Evolutionary conservation across 2,113 vertebrate genomes (phyloP).

Genomic region (Macrotis lagotis): DNA sequence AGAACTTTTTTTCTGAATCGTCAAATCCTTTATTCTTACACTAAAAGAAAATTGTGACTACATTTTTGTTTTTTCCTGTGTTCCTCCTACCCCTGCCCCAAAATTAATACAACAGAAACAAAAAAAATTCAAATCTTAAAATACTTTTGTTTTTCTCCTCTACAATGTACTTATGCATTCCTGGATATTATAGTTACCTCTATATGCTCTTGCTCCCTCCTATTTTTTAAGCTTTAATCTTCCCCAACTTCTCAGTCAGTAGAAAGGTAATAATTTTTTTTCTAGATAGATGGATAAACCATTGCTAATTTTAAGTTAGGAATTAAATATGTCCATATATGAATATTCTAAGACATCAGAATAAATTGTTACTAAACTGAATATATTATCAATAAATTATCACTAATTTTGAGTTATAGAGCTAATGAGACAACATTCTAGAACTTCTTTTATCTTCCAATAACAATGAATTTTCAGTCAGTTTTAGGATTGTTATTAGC

Average conservation of each 20-base stretch:
- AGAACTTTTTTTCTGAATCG: conserved; percentile 60
- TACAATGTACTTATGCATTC: neutral
- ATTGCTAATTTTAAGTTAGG: neutral
- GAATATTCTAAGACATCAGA: neutral
- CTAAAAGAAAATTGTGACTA: neutral
- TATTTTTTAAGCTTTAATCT: no score
- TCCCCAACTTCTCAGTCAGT: no score
- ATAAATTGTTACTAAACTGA: no score
- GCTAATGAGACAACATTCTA: neutral
- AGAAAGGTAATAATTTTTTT: no score
- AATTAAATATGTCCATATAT: neutral
- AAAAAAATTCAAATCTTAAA: neutral
- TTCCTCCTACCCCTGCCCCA: neutral
- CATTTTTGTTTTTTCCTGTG: neutral
- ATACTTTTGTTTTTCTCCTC: neutral
- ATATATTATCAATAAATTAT: neutral
- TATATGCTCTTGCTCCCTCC: neutral
- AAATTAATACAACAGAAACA: neutral
- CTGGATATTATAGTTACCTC: neutral
- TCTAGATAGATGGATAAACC: neutral
- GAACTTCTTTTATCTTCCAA: no score
- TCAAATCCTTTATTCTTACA: conserved; percentile 49
- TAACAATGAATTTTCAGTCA: no score
- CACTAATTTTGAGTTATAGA: neutral
- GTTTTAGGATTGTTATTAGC: no score